phyloP scores from a whole-genome alignment of 2,888 invertebrate genomes.

The Ormyrus nitidulus region DNA sequence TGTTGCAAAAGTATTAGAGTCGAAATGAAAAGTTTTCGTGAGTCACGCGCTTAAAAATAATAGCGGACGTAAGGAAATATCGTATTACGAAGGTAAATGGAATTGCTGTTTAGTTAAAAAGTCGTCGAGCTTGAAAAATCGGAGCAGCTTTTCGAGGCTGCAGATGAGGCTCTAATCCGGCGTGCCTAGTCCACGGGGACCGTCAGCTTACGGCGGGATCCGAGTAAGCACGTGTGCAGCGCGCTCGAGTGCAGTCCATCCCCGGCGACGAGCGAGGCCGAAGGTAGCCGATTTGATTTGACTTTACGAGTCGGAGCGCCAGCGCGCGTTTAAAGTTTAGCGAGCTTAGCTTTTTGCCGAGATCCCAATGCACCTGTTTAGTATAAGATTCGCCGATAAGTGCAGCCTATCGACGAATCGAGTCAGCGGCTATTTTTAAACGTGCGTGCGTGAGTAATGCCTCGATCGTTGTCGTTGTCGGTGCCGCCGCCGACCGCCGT shows the following conservation, averaged over 20 bases:
- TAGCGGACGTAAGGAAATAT: no score
- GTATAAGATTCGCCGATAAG: not conserved
- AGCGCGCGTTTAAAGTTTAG: constrained; percentile 62
- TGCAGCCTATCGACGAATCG: not conserved
- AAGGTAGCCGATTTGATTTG: constrained; percentile 15
- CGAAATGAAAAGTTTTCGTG: no score
- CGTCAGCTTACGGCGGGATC: constrained; percentile 10
- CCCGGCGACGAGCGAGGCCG: not conserved
- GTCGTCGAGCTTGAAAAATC: not conserved
- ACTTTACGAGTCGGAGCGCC: not conserved
- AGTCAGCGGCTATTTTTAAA: not conserved
- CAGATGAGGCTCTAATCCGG: not conserved
- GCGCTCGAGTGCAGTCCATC: not conserved
- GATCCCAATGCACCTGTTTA: not conserved
- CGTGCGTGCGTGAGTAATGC: no score
- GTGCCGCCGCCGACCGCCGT: no score
- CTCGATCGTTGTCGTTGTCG: no score
- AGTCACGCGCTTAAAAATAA: no score
- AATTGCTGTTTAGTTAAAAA: not conserved
- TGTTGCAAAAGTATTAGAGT: no score
- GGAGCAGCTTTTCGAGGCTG: not conserved
- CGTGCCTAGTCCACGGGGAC: not conserved
- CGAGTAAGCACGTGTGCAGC: not conserved
- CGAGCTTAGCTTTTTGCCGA: not conserved
- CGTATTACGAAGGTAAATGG: not conserved